Conservation (phyloP, 2,113 vertebrate genomes). For the Axis porcinus region DNA sequence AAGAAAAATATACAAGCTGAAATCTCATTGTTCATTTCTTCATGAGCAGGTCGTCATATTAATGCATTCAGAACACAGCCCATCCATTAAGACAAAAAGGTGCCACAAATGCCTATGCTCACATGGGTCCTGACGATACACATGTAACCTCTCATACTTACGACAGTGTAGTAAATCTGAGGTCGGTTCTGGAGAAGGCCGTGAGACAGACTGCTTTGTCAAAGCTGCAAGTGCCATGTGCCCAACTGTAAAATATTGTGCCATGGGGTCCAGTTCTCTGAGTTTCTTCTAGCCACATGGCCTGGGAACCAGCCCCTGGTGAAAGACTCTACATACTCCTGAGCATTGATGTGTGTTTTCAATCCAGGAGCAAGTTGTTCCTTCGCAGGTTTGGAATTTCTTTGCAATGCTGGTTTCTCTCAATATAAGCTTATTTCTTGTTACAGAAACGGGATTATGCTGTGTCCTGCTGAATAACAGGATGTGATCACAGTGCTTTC, state of each 20-base stretch:
- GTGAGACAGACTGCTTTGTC: neutral
- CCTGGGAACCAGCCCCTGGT: neutral
- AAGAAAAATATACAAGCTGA: neutral
- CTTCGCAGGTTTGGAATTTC: neutral
- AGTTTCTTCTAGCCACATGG: neutral
- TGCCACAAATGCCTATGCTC: rapidly evolving
- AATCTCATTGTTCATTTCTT: neutral
- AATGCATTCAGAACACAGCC: too few relatives aligned
- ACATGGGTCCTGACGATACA: neutral
- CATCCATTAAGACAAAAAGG: neutral
- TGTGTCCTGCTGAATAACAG: neutral
- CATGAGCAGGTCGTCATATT: neutral
- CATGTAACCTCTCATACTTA: neutral
- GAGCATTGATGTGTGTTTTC: neutral
- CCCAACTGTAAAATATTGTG: neutral
- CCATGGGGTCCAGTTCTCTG: neutral
- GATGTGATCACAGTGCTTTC: neutral
- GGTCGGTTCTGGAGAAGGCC: neutral
- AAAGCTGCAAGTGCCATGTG: neutral
- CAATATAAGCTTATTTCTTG: neutral
- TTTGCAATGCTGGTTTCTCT: neutral
- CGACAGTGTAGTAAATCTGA: neutral
- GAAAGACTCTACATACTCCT: neutral
- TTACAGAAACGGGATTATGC: neutral
- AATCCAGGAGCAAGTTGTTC: neutral